Base-by-base conservation (phyloP, 2,797 vertebrate genomes). In the Myoxocephalus aenaeus region DNA sequence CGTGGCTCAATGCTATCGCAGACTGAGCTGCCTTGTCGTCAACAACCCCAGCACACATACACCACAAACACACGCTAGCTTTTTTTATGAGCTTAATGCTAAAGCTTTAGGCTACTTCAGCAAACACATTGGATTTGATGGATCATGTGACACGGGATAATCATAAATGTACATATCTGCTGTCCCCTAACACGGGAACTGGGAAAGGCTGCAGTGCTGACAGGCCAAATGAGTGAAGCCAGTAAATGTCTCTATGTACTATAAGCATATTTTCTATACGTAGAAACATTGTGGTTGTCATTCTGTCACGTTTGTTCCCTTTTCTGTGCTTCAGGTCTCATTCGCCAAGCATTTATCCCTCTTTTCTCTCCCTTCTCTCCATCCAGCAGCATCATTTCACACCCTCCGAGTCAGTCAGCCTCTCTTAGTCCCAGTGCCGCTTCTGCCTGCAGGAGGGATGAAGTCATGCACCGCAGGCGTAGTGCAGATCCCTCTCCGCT, bases 401-500 rank as follows among this genome's bases (percentile, higher is more conserved):
- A 78, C 75, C 77, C 65, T 85, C 71, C 70, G 32, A 70, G 32
- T 75, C 79, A 78, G 77, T 65, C 87, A 70, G 69, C 68, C 50
- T 84, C 84, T 69, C 77, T 70, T 14, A 50, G 74, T 73, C 87
- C 70, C 79, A 25, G 77, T 59, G 73, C 79, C 82, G 80, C 84
- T 61, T 81, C 84, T 73, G 80, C 64, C 89, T 83, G 83, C 84
- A 86, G 84, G 84, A 86, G 84, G 84, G 82, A 90, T 91, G 86
- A 88, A 90, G 87, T 91, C 86, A 89, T 74, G 84, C 89, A 84
- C 86, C 63, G 13, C 81, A 73, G 87, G 80, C 76, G 0, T 57
- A 70, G 81, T 68, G 81, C 86, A 70, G 65, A 71, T 80, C 75
- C 73, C 73, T 72, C 73, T 14, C 71, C 34, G 1, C 74, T 85